Base-by-base conservation (phyloP, 2,888 invertebrate species). In the Synergus umbraculus region DNA sequence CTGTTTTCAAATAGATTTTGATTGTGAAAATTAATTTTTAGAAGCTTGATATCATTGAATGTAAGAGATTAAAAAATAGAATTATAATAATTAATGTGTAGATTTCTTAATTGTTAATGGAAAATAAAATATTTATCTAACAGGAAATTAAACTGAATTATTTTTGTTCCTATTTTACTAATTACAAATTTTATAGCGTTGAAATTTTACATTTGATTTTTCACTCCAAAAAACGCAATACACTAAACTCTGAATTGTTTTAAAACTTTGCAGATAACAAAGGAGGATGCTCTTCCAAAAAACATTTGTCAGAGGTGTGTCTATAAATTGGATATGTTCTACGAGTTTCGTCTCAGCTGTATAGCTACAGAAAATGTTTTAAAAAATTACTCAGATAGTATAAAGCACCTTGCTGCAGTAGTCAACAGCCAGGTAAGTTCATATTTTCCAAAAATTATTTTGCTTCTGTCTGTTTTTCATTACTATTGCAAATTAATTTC, bases 291-390 rank as follows among this genome's bases (percentile, higher is more conserved):
- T 88, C 92, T 96, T 86, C 95, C 95, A 78, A 95, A 95, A 93
- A 95, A 95, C 92, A 95, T 95, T 89, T 95, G 95, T 91, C 95
- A 95, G 92, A 93, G 94, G 78, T 95, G 95, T 90, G 93, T 95
- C 84, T 94, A 94, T 73, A 93, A 95, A 73, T 92, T 95, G 88
- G 95, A 96, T 82, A 95, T 95, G 91, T 93, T 95, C 84, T 95
- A 94, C 91, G 95, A 95, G 88, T 96, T 95, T 94, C 93, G 95
- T 43, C 94, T 94, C 87, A 94, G 93, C 90, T 95, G 95, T 87
- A 93, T 95, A 88, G 94, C 94, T 86, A 95, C 95, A 9, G 95
- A 95, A 91, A 94, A 94, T 15, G 94, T 95, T 86, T 92, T 96
- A 81, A 93, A 95, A 86, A 95, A 95, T 92, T 95, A 95, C 88